phyloP scores from a whole-genome alignment of 2,113 vertebrate genomes.

The Acinonyx jubatus region DNA sequence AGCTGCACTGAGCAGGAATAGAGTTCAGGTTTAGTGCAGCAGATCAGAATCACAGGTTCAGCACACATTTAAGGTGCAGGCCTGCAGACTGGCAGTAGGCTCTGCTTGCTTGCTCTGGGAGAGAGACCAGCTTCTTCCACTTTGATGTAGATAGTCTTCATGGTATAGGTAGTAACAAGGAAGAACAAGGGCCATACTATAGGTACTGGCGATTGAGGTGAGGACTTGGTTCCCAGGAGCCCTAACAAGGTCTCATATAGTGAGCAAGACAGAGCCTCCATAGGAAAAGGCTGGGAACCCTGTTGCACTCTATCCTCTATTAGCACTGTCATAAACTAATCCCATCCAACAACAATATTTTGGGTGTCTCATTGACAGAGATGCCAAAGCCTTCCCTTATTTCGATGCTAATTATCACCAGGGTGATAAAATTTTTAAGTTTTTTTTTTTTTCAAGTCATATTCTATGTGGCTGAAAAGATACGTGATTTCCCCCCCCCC shows the following conservation, averaged over 20 bases:
- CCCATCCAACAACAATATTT: neutral
- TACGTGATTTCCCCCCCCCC: neutral
- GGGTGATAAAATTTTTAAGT: neutral
- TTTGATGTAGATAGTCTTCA: neutral
- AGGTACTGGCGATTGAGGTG: neutral
- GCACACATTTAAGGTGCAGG: neutral
- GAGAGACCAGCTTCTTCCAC: neutral
- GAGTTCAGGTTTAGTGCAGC: neutral
- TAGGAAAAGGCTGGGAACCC: neutral
- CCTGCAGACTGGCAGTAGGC: neutral
- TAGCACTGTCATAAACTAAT: neutral
- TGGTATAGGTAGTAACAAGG: neutral
- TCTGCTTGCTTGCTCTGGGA: neutral
- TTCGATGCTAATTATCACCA: slow-evolving; percentile 4
- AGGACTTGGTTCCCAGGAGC: neutral
- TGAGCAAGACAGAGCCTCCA: neutral
- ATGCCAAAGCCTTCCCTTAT: neutral
- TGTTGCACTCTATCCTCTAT: neutral
- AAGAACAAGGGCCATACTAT: neutral
- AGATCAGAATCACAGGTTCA: neutral
- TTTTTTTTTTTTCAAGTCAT: neutral
- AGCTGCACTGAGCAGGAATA: neutral
- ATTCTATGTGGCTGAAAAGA: neutral
- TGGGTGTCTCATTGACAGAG: neutral
- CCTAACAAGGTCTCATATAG: neutral